Percentiles rank a stretch among this genome's conserved stretches.
Conservation (phyloP, 2,113 vertebrate species). For the Podarcis cretensis region DNA sequence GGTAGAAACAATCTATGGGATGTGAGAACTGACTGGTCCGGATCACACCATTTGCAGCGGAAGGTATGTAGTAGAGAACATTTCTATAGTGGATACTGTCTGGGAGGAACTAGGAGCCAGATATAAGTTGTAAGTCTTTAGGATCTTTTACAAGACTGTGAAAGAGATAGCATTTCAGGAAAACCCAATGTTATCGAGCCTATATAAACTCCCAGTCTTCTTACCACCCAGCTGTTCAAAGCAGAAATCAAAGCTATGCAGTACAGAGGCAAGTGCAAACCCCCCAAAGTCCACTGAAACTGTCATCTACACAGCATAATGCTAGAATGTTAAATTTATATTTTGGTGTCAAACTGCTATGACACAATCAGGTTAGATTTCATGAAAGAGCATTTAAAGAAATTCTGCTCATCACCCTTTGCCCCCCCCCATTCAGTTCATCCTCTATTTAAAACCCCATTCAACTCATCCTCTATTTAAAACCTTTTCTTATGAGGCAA, state of each 20-base stretch:
- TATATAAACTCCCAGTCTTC: not conserved
- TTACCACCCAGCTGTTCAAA: not conserved
- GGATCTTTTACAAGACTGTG: not conserved
- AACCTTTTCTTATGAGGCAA: too few species aligned
- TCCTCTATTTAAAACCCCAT: too few species aligned
- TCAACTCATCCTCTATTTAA: too few species aligned
- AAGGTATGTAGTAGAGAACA: not conserved
- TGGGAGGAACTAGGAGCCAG: not conserved
- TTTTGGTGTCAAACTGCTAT: too few species aligned
- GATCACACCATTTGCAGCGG: not conserved
- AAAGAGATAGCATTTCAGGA: not conserved
- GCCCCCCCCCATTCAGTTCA: too few species aligned
- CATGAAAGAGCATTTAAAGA: too few species aligned
- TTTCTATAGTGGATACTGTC: not conserved
- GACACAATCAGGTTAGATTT: too few species aligned
- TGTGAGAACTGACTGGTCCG: conserved; percentile 21
- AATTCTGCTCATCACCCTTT: not conserved
- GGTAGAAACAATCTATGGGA: conserved; percentile 18
- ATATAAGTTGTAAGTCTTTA: not conserved
- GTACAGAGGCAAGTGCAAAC: not conserved
- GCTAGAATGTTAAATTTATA: too few species aligned
- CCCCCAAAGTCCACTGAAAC: too few species aligned
- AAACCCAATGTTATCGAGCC: not conserved
- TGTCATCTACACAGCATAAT: too few species aligned
- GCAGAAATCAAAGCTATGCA: not conserved